Base-by-base conservation (phyloP, 2,113 vertebrate species). In the Pseudonaja textilis region DNA sequence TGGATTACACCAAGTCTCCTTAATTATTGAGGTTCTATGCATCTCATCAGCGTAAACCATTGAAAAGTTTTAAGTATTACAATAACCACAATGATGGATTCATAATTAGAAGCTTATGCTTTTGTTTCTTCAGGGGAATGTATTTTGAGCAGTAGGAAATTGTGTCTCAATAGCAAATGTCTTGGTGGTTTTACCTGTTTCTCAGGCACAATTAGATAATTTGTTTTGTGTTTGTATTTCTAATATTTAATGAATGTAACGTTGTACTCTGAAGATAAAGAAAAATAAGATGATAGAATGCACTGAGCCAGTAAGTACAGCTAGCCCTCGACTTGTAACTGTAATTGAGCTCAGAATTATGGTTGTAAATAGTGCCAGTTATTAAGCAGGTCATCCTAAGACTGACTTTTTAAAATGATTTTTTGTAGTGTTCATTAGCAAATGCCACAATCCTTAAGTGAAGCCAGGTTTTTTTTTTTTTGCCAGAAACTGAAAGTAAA, bases 81-180 rank as follows among this genome's bases (percentile, higher is more conserved):
- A 91, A 57, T 90, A 91, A 20, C 74, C 9, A 55, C 22, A 25
- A 22, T 0, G 12, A 25, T 55, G 91, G 23, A 88, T 59, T 87
- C 69, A 61, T 45, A n/a, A 1, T 14, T 59, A 22, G 6, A 47
- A 42, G 74, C 87, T 0, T 0, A 16, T 22, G 55, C 34, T 0
- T 2, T 7, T 52, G 1, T 0, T 57, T 88, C 29, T 92, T 0
- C 0, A 8, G 11, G 52, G 69, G 47, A 64, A 45, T 89, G 39
- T 26, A 88, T 45, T 47, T 57, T 69, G 61, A 69, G 29, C 12
- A n/a, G 4, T n/a, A 69, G 61, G 61, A 69, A 69, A 69, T 69
- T 12, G 61, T 69, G 25, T 50, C 20, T 29, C 0, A 8, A 50
- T 64, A 1, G 39, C 1, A 52, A 57, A 54, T 29, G 64, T 61